Base-by-base conservation (phyloP, 2,113 vertebrate species). In the Euleptes europaea region DNA sequence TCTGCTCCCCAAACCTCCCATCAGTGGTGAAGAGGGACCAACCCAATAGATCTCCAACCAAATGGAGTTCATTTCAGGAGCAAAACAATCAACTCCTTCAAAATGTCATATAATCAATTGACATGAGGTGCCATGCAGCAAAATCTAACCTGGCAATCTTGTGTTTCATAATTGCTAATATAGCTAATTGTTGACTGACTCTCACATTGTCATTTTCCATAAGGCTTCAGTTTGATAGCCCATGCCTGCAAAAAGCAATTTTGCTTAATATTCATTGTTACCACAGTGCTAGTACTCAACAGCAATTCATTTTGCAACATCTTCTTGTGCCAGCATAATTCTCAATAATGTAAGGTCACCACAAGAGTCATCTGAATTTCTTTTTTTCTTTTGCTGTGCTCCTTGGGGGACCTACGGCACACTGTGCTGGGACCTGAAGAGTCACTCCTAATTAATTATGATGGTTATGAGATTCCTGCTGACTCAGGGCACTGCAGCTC, bases 371-470 rank as follows among this genome's bases (percentile, higher is more conserved):
- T 63, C 19, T 75, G 7, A 0, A 3, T 19, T 65, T 57, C 19
- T 60, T 75, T 10, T 23, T 19, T 44, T 33, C 21, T 42, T 44
- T 3, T 1, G 2, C 35, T 2, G 77, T 47, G 23, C 2, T 67
- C 84, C 69, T 86, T 70, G 67, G 44, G 83, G 86, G 67, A 89
- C 12, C 5, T 78, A 2, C 8, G 73, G 11, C 33, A 63, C 3
- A 42, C 57, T 79, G 51, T 65, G 21, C 75, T n/a, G 3, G 75
- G 42, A 42, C 13, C 35, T 78, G 19, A 9, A 79, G 44, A 78
- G 33, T 83, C 42, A 49, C 85, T 78, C 35, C 51, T 83, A 87
- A 83, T 83, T 87, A 73, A 87, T 72, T 78, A 83, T 33, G 49
- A 38, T n/a, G 33, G 66, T 78, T 86, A 81, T 51, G 19, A 0